A percentile compares a stretch with the other conserved stretches of the same genome.
phyloP scores from a whole-genome alignment of 1,140 invertebrate species.

The Cepaea nemoralis region DNA sequence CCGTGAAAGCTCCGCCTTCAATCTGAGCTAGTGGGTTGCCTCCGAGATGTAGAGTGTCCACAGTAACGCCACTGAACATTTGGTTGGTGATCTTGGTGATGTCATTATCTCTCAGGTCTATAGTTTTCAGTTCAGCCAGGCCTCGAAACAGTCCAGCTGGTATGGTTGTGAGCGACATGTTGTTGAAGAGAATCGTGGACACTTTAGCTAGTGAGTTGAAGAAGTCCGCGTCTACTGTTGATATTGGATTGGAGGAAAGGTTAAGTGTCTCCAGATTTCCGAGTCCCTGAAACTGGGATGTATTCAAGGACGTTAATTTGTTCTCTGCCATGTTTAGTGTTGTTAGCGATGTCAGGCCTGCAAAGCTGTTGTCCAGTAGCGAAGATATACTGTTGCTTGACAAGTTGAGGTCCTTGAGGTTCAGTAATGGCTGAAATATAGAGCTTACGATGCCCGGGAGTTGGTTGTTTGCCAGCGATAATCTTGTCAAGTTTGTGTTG shows the following conservation, averaged over 20 bases:
- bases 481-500: not conserved
- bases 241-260: slow-evolving; percentile 48
- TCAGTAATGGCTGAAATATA: slow-evolving; percentile 46
- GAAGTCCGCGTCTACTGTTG: slow-evolving; percentile 42
- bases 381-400: slow-evolving; percentile 42
- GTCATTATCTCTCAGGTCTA: slow-evolving; percentile 37
- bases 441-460: not conserved
- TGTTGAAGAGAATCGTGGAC: slow-evolving; percentile 40
- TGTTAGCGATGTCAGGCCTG: slow-evolving; percentile 38
- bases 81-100: slow-evolving; percentile 34
- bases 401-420: slow-evolving; percentile 47
- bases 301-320: slow-evolving; percentile 38
- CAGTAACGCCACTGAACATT: slow-evolving; percentile 39
- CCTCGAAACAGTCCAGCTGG: slow-evolving; percentile 43
- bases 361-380: slow-evolving; percentile 37
- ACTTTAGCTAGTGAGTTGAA: slow-evolving; percentile 45
- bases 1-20: not conserved
- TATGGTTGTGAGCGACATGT: slow-evolving; percentile 45
- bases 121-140: slow-evolving; percentile 40
- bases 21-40: slow-evolving; percentile 21
- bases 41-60: slow-evolving; percentile 29
- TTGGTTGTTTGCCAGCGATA: slow-evolving; percentile 15
- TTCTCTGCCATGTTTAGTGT: slow-evolving; percentile 50
- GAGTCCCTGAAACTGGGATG: slow-evolving; percentile 51
- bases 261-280: slow-evolving; percentile 45